phyloP scores from a whole-genome alignment of 1,140 invertebrate species.

The Pararge aegeria region DNA sequence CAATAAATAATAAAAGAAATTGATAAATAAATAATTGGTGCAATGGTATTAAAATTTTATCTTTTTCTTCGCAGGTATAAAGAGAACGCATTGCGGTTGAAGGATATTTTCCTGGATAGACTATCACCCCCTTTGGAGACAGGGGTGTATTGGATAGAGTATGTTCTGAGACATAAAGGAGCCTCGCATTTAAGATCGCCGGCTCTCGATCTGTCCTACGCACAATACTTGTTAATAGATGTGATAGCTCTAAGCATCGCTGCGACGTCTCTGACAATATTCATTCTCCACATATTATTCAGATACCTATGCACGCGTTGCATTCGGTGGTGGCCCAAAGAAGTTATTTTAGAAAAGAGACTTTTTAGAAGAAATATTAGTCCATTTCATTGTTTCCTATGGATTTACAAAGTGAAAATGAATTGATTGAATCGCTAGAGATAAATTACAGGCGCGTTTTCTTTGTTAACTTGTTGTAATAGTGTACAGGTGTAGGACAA shows the following conservation, averaged over 20 bases:
- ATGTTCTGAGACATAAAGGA: constrained; percentile 83
- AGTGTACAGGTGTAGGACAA: constrained; percentile 1
- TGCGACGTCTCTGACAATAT: constrained; percentile 45
- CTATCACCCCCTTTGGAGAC: constrained; percentile 78
- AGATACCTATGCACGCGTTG: constrained; percentile 64
- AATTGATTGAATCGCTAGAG: constrained; percentile 37
- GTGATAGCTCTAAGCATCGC: constrained; percentile 71
- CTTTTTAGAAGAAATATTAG: constrained; percentile 57
- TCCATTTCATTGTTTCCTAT: constrained; percentile 56
- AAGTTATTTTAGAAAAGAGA: constrained; percentile 55
- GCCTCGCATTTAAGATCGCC: constrained; percentile 82
- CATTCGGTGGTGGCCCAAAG: constrained; percentile 64
- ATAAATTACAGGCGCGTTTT: neutral
- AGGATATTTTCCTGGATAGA: constrained; percentile 79
- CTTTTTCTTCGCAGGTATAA: constrained; percentile 52
- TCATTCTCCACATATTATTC: constrained; percentile 62
- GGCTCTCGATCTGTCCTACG: constrained; percentile 80
- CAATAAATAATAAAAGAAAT: neutral
- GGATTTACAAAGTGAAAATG: constrained; percentile 64
- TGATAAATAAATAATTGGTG: too few species aligned
- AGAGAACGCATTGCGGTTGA: constrained; percentile 65
- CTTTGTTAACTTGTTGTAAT: constrained; percentile 1
- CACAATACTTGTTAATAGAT: constrained; percentile 84
- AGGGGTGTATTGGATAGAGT: constrained; percentile 84
- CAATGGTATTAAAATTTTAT: constrained; percentile 10